A percentile compares a stretch with the other conserved stretches of the same genome.
phyloP scores from a whole-genome alignment of 2,113 vertebrate species.

The Chloropsis hardwickii region DNA sequence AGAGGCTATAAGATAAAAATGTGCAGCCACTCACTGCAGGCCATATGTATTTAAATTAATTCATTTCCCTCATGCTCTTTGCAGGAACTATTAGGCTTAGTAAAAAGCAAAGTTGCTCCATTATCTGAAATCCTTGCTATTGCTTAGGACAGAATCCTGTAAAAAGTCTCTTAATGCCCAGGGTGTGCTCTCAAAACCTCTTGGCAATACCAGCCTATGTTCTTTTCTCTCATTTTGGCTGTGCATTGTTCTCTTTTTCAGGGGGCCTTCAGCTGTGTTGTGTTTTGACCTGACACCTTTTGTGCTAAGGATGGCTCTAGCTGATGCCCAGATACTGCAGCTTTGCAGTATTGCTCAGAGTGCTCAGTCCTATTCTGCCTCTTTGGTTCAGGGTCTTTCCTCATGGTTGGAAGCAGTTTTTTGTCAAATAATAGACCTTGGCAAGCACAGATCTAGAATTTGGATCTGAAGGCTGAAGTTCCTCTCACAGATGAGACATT shows the following conservation, averaged over 20 bases:
- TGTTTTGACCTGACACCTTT: background rate
- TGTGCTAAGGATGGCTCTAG: background rate
- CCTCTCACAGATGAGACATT: background rate
- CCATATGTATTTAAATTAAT: accelerated
- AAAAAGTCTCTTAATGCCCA: background rate
- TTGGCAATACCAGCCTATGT: background rate
- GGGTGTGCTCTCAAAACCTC: background rate
- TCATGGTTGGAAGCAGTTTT: background rate
- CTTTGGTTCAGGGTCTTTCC: background rate
- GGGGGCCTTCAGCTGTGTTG: background rate
- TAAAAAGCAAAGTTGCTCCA: background rate
- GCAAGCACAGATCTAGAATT: background rate
- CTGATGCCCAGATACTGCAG: background rate
- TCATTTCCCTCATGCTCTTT: background rate
- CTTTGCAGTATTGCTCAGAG: background rate
- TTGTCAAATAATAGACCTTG: background rate
- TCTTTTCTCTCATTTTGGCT: background rate
- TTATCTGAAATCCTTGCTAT: background rate
- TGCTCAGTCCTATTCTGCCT: accelerated
- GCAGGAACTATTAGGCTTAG: background rate
- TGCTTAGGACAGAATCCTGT: background rate
- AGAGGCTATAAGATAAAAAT: background rate
- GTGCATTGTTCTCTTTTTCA: background rate
- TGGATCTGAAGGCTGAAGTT: background rate
- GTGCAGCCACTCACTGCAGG: background rate